phyloP scores from a whole-genome alignment of 2,888 invertebrate species.

The Xylota sylvarum region DNA sequence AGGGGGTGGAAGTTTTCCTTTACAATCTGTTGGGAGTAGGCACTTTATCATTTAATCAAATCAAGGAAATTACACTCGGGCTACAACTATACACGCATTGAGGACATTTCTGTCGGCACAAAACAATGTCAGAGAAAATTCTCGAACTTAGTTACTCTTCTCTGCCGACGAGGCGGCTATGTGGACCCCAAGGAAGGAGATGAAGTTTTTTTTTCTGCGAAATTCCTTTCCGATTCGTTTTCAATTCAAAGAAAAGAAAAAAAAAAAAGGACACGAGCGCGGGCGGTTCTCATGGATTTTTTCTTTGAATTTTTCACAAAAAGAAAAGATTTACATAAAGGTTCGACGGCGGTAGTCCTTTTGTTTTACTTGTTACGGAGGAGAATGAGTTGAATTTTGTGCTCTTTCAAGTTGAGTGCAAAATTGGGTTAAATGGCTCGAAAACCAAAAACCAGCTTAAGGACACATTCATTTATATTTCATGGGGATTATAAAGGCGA shows the following conservation, averaged over 20 bases:
- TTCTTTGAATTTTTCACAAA: background rate
- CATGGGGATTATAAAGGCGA: slow-evolving; percentile 43
- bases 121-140: slow-evolving; percentile 3
- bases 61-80: slow-evolving; percentile 50
- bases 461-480: slow-evolving; percentile 45
- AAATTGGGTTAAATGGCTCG: slow-evolving; percentile 53
- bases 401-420: slow-evolving; percentile 43
- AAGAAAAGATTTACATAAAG: slow-evolving; percentile 21
- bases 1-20: background rate
- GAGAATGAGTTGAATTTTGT: slow-evolving; percentile 15
- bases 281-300: background rate
- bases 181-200: background rate
- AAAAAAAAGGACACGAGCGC: slow-evolving; percentile 5
- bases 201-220: background rate
- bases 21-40: slow-evolving; percentile 5
- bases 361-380: background rate
- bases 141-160: background rate
- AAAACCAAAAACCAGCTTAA: slow-evolving; percentile 45
- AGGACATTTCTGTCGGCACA: slow-evolving; percentile 11
- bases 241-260: slow-evolving; percentile 4
- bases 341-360: background rate
- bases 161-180: background rate
- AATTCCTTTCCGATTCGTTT: slow-evolving; percentile 11
- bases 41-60: slow-evolving; percentile 62
- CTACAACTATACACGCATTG: slow-evolving; percentile 33